These are phyloP conservation scores for Hozukius guyotensis DNA, from an alignment of 2,797 vertebrate species.

Conservation along the genomic window DNA sequence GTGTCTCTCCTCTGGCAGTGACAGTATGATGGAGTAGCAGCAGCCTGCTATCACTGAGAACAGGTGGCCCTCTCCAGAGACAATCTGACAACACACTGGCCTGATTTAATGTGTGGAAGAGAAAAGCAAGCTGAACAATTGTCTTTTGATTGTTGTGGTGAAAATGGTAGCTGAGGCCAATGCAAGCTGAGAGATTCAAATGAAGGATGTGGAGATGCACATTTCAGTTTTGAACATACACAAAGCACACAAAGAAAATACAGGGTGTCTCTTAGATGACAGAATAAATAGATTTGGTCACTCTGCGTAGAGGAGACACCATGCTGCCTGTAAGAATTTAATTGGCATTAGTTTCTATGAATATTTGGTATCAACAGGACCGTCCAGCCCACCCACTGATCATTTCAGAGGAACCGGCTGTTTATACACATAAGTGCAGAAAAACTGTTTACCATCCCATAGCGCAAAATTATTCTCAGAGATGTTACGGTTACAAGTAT, in stretches of 20 bases:
- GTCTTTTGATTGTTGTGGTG: constrained; percentile 35
- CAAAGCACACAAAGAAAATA: background rate
- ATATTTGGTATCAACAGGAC: background rate
- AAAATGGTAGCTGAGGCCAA: background rate
- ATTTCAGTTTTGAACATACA: background rate
- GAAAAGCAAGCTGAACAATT: constrained; percentile 39
- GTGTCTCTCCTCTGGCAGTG: constrained; percentile 43
- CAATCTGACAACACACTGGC: constrained; percentile 49
- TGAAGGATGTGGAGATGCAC: background rate
- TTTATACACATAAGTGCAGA: background rate
- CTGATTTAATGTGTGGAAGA: constrained; percentile 59
- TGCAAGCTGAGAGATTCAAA: background rate
- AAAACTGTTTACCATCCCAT: background rate
- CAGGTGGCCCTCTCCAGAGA: constrained; percentile 70
- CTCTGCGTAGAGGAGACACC: background rate
- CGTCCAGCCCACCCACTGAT: background rate
- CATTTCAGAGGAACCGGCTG: background rate
- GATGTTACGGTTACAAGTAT: background rate
- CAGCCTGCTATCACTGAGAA: constrained; percentile 70
- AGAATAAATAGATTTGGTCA: background rate
- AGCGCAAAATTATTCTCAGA: too few species aligned
- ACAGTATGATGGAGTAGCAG: constrained; percentile 69
- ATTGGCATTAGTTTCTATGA: background rate
- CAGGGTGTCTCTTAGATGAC: background rate
- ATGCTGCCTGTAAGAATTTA: background rate